These are phyloP conservation scores for Macrobrachium nipponense DNA, from an alignment of 1,140 invertebrate species.

Conservation along the genomic window DNA sequence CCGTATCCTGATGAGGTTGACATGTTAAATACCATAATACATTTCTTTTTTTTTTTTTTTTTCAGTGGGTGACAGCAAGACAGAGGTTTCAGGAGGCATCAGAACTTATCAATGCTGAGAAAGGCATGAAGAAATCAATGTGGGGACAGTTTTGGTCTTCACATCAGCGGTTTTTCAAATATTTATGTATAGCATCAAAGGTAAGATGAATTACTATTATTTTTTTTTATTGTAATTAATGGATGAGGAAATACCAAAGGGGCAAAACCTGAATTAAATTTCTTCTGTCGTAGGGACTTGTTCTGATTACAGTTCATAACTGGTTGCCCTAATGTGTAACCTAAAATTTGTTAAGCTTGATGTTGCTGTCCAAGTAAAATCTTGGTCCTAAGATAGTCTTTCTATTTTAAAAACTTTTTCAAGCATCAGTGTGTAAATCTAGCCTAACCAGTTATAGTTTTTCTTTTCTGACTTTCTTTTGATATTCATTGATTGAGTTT, in stretches of 20 bases:
- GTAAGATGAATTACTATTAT: conserved; percentile 72
- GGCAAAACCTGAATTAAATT: too few relatives aligned
- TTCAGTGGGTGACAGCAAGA: conserved; percentile 92
- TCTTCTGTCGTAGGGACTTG: too few relatives aligned
- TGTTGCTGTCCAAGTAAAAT: too few relatives aligned
- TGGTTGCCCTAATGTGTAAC: too few relatives aligned
- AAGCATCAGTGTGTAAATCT: neutral
- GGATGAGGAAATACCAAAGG: too few relatives aligned
- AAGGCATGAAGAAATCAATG: conserved; percentile 92
- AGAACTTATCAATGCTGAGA: conserved; percentile 92
- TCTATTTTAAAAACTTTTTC: too few relatives aligned
- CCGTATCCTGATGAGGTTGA: neutral
- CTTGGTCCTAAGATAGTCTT: too few relatives aligned
- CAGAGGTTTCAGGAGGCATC: conserved; percentile 94
- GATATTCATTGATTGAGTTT: conserved; percentile 68
- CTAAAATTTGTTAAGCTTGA: too few relatives aligned
- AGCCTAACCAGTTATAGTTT: conserved; percentile 1
- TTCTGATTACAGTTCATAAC: too few relatives aligned
- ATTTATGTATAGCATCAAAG: conserved; percentile 98
- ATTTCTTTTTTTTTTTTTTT: too few relatives aligned
- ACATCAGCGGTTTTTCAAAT: conserved; percentile 99
- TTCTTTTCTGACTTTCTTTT: neutral
- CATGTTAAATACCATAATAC: neutral
- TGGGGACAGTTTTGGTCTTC: conserved; percentile 99
- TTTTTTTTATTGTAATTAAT: too few relatives aligned